phyloP scores from a whole-genome alignment of 1,140 invertebrate genomes.

The Musca vetustissima region DNA sequence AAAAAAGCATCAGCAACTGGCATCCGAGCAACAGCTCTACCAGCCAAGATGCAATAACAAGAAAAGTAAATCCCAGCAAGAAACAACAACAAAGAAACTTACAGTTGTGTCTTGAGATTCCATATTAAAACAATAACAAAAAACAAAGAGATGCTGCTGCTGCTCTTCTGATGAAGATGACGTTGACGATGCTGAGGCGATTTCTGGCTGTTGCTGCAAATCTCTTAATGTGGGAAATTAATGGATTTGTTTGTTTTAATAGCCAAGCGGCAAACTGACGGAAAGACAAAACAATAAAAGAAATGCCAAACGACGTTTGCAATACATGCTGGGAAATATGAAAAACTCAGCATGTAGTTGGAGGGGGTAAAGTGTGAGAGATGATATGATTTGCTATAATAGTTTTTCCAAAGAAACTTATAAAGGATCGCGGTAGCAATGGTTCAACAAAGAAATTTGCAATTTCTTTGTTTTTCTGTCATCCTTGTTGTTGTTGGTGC shows the following conservation, averaged over 20 bases:
- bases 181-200: no score
- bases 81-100: conserved; percentile 19
- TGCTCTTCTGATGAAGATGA: neutral
- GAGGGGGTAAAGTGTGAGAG: no score
- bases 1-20: no score
- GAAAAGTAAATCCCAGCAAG: neutral
- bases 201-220: neutral
- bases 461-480: no score
- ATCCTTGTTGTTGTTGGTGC: no score
- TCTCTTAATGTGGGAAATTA: conserved; percentile 23
- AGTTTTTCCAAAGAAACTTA: no score
- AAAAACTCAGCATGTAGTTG: neutral
- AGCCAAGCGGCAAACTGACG: conserved; percentile 1
- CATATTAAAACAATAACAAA: neutral
- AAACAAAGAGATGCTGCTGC: conserved; percentile 16
- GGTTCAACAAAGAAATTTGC: no score
- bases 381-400: no score
- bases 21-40: neutral
- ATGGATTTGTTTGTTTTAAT: conserved; percentile 23
- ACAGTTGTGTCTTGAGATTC: neutral
- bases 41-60: neutral
- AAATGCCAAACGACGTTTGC: no score
- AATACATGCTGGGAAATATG: conserved; percentile 1
- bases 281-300: no score
- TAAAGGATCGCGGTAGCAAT: no score